Conservation (phyloP, 2,113 vertebrate species). For the Catharus minimus region DNA sequence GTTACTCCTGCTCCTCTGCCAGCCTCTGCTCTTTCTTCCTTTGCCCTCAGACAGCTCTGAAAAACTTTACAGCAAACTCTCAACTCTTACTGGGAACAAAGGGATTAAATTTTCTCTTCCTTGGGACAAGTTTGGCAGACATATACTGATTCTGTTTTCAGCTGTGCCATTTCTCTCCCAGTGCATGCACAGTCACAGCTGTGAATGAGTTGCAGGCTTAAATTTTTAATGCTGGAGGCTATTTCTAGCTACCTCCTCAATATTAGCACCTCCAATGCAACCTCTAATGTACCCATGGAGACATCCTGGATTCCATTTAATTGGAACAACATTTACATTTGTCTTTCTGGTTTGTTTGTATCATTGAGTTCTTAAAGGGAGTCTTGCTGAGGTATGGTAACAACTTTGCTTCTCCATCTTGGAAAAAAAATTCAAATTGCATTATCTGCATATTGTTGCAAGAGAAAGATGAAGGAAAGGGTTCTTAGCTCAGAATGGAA, state of each 20-base stretch:
- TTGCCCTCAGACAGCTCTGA: not conserved
- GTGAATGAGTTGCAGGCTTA: slow-evolving; percentile 3
- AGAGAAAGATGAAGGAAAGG: not conserved
- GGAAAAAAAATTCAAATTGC: not conserved
- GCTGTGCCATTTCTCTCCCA: not conserved
- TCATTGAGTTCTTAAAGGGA: not conserved
- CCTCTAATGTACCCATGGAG: not conserved
- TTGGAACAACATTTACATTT: slow-evolving; percentile 24
- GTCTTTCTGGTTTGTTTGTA: slow-evolving; percentile 8
- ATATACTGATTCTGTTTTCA: not conserved
- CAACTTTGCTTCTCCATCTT: not conserved
- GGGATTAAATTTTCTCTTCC: not conserved
- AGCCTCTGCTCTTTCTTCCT: not conserved
- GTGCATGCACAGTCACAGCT: slow-evolving; percentile 23
- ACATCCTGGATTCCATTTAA: slow-evolving; percentile 35
- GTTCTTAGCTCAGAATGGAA: not conserved
- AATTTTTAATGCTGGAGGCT: slow-evolving; percentile 61
- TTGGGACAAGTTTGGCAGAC: not conserved
- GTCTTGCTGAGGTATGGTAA: not conserved
- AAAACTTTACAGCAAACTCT: not conserved
- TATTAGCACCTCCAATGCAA: slow-evolving; percentile 12
- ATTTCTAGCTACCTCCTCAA: slow-evolving; percentile 31
- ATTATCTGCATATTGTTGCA: not conserved
- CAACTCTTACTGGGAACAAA: not conserved
- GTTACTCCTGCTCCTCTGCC: not conserved